Base-by-base conservation (phyloP, 2,888 invertebrate species). In the Xestia ashworthii region DNA sequence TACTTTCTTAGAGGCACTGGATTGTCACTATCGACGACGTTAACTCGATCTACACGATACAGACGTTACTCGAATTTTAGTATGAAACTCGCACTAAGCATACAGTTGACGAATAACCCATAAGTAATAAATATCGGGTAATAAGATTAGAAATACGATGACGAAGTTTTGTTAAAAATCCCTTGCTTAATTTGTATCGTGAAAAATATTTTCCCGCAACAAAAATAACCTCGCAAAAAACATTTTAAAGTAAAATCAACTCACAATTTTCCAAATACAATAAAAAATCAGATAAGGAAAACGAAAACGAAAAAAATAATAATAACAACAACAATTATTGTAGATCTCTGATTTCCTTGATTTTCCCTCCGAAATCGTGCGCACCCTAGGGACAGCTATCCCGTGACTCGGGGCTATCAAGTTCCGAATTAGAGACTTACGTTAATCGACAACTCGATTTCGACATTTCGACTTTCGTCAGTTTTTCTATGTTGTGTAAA, bases 401-500 rank as follows among this genome's bases (percentile, higher is more conserved):
- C 77, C 86, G 86, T 87, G 86, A 83, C 85, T 79, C 66, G 74
- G 1, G 12, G 72, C 85, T 71, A 87, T 87, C 81, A 78, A 86
- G 48, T 82, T 81, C 68, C 74, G 76, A 80, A 87, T 82, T 79
- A 81, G 64, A 67, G 77, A 70, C 65, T 79, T 60, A 70, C 64
- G 69, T 66, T 79, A 76, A 83, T 82, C 75, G 82, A 80, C 65
- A 74, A 76, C 67, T 76, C 69, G 76, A 68, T 72, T 78, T 68
- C 53, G 50, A 67, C 76, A 80, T 78, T 81, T 79, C 70, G 76
- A 76, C 71, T 71, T 78, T 46, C 64, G 32, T 76, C 74, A 78
- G 66, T 76, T 74, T 74, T 75, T 85, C 19, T 62, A 38, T 60
- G 44, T 16, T 74, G 75, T 83, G 74, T 75, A 77, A 82, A 81